phyloP scores from a whole-genome alignment of 1,140 invertebrate species.

The Ceratina calcarata region DNA sequence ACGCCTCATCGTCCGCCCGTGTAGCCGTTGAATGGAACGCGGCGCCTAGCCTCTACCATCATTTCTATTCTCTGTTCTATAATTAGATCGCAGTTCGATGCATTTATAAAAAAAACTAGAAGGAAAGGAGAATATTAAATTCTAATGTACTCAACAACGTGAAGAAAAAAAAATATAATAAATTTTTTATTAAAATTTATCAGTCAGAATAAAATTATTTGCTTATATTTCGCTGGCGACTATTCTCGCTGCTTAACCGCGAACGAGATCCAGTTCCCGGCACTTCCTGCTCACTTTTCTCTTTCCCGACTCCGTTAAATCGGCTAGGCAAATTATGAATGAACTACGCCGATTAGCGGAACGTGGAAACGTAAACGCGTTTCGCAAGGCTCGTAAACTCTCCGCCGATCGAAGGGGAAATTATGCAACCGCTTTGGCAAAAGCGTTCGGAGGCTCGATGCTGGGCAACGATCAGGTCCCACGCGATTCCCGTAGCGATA shows the following conservation, averaged over 20 bases:
- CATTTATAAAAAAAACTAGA: too few relatives aligned
- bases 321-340: constrained; percentile 18
- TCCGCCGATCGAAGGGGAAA: neutral
- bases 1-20: neutral
- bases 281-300: constrained; percentile 31
- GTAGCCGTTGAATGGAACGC: neutral
- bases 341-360: constrained; percentile 25
- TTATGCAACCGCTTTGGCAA: constrained; percentile 19
- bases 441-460: constrained; percentile 39
- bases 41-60: neutral
- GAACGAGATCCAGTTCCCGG: constrained; percentile 38
- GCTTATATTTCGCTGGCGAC: neutral
- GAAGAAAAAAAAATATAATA: too few relatives aligned
- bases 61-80: constrained; percentile 1
- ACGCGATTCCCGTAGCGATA: constrained; percentile 37
- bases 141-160: too few relatives aligned
- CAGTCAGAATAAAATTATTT: too few relatives aligned
- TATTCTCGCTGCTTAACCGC: constrained; percentile 24
- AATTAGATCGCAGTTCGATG: too few relatives aligned
- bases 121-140: too few relatives aligned
- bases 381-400: constrained; percentile 10
- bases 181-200: too few relatives aligned
- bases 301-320: neutral
- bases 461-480: constrained; percentile 28
- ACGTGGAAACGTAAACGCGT: constrained; percentile 21